phyloP scores from a whole-genome alignment of 2,888 invertebrate genomes.

The Drosophila fungiperda region DNA sequence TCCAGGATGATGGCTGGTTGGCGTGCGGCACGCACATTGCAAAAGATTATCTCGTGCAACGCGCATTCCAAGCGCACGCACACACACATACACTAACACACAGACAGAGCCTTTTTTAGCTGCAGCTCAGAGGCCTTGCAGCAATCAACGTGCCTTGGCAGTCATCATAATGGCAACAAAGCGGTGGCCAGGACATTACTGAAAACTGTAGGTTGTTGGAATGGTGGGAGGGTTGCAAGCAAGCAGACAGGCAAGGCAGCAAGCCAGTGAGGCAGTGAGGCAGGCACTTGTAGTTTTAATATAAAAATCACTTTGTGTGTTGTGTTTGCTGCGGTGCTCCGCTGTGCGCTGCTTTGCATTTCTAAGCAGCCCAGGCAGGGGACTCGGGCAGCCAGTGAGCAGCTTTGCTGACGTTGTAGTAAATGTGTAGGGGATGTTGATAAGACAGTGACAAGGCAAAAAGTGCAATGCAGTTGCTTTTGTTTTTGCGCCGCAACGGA shows the following conservation, averaged over 20 bases:
- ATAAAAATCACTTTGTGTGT: conserved; percentile 81
- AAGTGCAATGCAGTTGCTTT: conserved; percentile 54
- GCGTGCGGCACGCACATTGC: conserved; percentile 78
- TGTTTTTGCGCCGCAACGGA: conserved; percentile 64
- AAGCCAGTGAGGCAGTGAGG: neutral
- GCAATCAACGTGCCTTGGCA: conserved; percentile 74
- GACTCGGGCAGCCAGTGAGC: conserved; percentile 28
- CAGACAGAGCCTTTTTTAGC: neutral
- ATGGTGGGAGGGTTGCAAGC: conserved; percentile 21
- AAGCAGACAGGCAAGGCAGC: neutral
- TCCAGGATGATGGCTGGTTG: conserved; percentile 50
- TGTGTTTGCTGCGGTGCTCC: conserved; percentile 64
- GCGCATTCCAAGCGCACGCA: conserved; percentile 61
- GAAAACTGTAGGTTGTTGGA: conserved; percentile 19
- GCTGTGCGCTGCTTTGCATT: conserved; percentile 75
- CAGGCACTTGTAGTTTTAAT: conserved; percentile 78
- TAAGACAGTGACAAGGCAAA: conserved; percentile 30
- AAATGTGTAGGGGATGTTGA: conserved; percentile 49
- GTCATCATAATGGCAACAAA: conserved; percentile 80
- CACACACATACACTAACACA: conserved; percentile 21
- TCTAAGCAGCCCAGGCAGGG: conserved; percentile 64
- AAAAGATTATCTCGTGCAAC: conserved; percentile 76
- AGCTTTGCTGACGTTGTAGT: conserved; percentile 72
- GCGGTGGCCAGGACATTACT: conserved; percentile 50
- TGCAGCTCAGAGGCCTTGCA: conserved; percentile 56